phyloP scores from a whole-genome alignment of 2,797 vertebrate species.

The Sebastes elongatus region DNA sequence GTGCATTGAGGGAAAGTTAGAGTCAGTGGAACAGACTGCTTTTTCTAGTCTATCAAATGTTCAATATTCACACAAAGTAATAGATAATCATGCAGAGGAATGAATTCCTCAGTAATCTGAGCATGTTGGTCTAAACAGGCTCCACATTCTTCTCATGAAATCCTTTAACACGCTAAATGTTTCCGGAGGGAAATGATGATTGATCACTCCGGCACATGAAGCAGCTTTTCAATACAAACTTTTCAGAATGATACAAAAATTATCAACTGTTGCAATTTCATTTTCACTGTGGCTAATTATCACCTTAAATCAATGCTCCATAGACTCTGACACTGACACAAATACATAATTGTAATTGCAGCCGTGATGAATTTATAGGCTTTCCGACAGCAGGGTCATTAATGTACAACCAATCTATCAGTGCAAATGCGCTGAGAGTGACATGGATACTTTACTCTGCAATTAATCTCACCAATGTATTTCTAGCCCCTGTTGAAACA shows the following conservation, averaged over 20 bases:
- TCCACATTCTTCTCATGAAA: constrained; percentile 12
- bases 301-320: constrained; percentile 58
- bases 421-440: constrained; percentile 65
- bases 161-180: constrained; percentile 36
- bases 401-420: constrained; percentile 80
- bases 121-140: background rate
- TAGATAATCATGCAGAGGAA: background rate
- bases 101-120: background rate
- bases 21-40: background rate
- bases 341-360: constrained; percentile 72
- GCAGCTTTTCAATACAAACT: constrained; percentile 49
- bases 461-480: constrained; percentile 79
- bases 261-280: constrained; percentile 32
- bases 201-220: constrained; percentile 23
- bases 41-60: background rate
- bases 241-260: constrained; percentile 48
- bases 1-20: background rate
- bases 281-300: constrained; percentile 50
- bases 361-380: constrained; percentile 75
- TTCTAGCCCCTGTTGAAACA: constrained; percentile 61
- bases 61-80: background rate
- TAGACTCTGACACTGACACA: constrained; percentile 66
- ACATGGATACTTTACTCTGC: constrained; percentile 63
- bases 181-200: constrained; percentile 47
- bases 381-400: constrained; percentile 67